A percentile compares a stretch with the other conserved stretches of the same genome.
Evolutionary conservation across 2,888 invertebrate species (phyloP).

Genomic region (Parnassius apollo): DNA sequence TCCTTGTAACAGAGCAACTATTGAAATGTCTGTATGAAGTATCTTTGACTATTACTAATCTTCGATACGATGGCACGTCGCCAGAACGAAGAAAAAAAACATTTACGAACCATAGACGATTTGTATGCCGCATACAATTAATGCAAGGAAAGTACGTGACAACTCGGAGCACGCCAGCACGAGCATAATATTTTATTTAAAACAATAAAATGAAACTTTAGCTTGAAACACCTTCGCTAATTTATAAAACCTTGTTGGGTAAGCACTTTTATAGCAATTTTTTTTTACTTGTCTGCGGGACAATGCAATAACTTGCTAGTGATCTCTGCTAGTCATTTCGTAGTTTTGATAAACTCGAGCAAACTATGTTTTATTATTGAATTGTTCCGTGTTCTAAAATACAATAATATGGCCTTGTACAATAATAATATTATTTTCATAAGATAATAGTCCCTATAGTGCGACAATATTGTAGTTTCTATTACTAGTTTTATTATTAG

Average conservation of each 20-base stretch:
- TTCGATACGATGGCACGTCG: slow-evolving; percentile 52
- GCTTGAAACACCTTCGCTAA: slow-evolving; percentile 15
- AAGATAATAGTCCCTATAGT: no score
- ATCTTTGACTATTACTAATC: slow-evolving; percentile 53
- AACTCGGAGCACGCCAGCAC: slow-evolving; percentile 1
- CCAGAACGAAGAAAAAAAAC: slow-evolving; percentile 46
- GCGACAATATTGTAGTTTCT: no score
- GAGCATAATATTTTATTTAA: slow-evolving; percentile 11
- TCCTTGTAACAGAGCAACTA: slow-evolving; percentile 31
- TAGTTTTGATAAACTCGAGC: no score
- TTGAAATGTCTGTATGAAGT: slow-evolving; percentile 42
- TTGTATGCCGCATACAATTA: slow-evolving; percentile 49
- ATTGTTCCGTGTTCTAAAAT: no score
- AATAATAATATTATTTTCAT: no score
- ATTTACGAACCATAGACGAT: slow-evolving; percentile 42
- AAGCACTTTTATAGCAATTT: not conserved
- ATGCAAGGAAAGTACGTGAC: slow-evolving; percentile 17
- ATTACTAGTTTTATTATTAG: no score
- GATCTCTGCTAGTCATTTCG: no score
- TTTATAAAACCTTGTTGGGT: slow-evolving; percentile 2
- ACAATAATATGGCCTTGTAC: no score
- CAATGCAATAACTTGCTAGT: no score
- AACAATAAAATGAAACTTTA: slow-evolving; percentile 19
- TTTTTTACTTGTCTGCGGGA: no score
- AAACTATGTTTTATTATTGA: no score